Conservation (phyloP, 2,113 vertebrate species). For the Paramisgurnus dabryanus region DNA sequence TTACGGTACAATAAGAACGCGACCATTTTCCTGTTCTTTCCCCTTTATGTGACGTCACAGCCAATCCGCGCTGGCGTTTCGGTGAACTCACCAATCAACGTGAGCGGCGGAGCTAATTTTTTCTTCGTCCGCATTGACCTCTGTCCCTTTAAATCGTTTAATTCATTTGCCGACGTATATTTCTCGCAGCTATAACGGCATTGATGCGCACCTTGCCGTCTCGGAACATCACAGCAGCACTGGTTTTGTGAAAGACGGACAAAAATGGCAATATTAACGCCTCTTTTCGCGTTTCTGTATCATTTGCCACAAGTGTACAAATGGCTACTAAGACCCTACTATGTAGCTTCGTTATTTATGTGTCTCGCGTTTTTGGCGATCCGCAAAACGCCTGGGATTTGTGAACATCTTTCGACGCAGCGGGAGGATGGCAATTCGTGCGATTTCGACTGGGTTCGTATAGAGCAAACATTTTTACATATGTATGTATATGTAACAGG, state of each 20-base stretch:
- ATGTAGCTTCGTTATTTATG: constrained; percentile 84
- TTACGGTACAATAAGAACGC: constrained; percentile 6
- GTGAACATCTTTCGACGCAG: constrained; percentile 81
- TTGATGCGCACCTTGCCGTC: not conserved
- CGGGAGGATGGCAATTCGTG: constrained; percentile 94
- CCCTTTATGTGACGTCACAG: not conserved
- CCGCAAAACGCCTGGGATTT: constrained; percentile 88
- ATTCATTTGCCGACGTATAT: constrained; percentile 35
- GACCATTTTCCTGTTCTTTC: not conserved
- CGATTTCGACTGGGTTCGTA: constrained; percentile 94
- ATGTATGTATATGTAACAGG: not conserved
- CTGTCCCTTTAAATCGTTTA: constrained; percentile 53
- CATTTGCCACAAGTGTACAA: constrained; percentile 88
- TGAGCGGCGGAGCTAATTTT: not conserved
- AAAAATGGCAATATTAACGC: constrained; percentile 89
- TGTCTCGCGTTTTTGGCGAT: constrained; percentile 84
- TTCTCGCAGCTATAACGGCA: not conserved
- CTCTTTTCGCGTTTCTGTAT: constrained; percentile 85
- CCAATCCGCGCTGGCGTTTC: constrained; percentile 24
- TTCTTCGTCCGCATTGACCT: constrained; percentile 64
- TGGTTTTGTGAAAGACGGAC: not conserved
- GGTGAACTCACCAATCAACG: constrained; percentile 22
- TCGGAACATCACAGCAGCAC: not conserved
- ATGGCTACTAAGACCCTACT: constrained; percentile 90
- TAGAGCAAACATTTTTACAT: not conserved